Conservation (phyloP, 2,113 vertebrate genomes). For the Setophaga coronata region DNA sequence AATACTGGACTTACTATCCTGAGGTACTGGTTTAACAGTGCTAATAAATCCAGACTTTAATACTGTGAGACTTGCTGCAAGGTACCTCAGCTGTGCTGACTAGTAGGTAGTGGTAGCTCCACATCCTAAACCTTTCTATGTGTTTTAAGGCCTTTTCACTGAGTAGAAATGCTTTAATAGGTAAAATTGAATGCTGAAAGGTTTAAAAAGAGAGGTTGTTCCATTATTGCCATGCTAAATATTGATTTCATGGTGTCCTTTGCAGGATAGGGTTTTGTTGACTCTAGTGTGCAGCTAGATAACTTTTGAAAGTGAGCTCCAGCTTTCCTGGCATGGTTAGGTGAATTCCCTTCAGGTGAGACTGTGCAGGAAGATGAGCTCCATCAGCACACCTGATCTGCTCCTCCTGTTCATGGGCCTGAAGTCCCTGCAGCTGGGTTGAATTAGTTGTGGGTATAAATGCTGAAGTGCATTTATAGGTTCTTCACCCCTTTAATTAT, state of each 20-base stretch:
- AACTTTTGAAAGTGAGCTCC: background rate
- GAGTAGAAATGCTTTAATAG: background rate
- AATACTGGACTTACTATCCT: background rate
- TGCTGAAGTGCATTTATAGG: background rate
- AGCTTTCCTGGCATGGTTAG: rapidly evolving
- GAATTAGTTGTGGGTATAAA: background rate
- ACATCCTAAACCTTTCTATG: background rate
- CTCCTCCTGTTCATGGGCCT: background rate
- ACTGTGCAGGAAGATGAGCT: background rate
- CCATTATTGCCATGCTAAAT: background rate
- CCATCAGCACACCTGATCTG: background rate
- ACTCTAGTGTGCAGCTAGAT: background rate
- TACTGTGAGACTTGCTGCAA: rapidly evolving
- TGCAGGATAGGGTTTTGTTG: background rate
- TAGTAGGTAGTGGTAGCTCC: background rate
- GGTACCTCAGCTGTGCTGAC: background rate
- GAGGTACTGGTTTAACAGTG: background rate
- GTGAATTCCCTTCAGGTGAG: background rate
- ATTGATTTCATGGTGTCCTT: background rate
- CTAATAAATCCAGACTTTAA: background rate
- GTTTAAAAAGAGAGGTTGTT: background rate
- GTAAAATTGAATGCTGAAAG: background rate
- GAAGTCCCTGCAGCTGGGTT: background rate
- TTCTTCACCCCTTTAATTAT: background rate
- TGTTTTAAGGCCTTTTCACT: background rate